A percentile compares a stretch with the other conserved stretches of the same genome.
Conservation (phyloP, 2,797 vertebrate species). For the Helostoma temminkii region DNA sequence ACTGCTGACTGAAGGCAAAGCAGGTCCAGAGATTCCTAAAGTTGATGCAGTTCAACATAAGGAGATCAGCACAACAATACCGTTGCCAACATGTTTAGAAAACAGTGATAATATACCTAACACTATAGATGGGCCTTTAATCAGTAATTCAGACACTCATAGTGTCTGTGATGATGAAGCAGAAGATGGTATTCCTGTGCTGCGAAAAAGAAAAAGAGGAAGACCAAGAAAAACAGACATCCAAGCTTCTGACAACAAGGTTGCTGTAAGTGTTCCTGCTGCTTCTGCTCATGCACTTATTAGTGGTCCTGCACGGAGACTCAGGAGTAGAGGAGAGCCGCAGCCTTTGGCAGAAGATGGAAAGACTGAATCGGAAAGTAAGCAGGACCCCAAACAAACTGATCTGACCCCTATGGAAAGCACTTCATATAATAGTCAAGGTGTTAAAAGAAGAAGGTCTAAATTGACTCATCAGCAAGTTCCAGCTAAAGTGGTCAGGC, state of each 20-base stretch:
- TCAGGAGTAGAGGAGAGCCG: slow-evolving; percentile 56
- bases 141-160: slow-evolving; percentile 10
- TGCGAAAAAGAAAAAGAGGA: slow-evolving; percentile 58
- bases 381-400: slow-evolving; percentile 4
- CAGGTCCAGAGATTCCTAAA: not conserved
- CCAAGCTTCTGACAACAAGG: not conserved
- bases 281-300: slow-evolving; percentile 7
- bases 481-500: slow-evolving; percentile 54
- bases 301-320: slow-evolving; percentile 27
- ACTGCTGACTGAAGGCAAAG: not conserved
- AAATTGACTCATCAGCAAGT: slow-evolving; percentile 44
- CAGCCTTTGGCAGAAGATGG: not conserved
- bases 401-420: slow-evolving; percentile 1
- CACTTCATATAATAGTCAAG: not conserved
- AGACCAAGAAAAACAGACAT: slow-evolving; percentile 54
- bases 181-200: slow-evolving; percentile 3
- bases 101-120: slow-evolving; percentile 34
- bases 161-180: slow-evolving; percentile 15
- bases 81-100: slow-evolving; percentile 31
- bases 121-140: slow-evolving; percentile 4
- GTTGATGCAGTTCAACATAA: slow-evolving; percentile 40
- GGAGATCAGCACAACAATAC: slow-evolving; percentile 40
- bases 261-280: not conserved
- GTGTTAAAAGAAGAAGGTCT: slow-evolving; percentile 43
- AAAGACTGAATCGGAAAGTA: slow-evolving; percentile 17